Evolutionary conservation across 2,113 vertebrate genomes (phyloP).

Genomic region (Nannobrachium achirus): DNA sequence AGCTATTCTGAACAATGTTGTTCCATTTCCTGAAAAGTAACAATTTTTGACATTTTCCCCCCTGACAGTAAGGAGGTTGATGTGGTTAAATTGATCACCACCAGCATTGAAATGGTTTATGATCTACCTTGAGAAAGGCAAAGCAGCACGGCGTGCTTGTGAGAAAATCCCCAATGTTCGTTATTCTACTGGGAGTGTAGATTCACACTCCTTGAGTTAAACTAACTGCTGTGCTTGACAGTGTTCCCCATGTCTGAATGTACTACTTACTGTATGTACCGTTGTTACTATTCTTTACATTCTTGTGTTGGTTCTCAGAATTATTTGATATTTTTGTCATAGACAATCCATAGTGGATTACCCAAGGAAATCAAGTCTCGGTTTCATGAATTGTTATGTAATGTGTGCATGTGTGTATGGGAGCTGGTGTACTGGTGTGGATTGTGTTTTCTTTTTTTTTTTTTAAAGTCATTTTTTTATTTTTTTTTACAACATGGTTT

Average conservation of each 20-base stretch:
- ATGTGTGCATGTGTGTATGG: constrained; percentile 48
- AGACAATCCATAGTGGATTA: constrained; percentile 68
- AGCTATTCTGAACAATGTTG: too few relatives aligned
- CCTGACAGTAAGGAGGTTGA: too few relatives aligned
- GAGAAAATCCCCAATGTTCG: too few relatives aligned
- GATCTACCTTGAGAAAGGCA: constrained; percentile 16
- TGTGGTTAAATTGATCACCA: constrained; percentile 23
- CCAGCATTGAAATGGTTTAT: constrained; percentile 51
- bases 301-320: constrained; percentile 7
- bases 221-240: too few relatives aligned
- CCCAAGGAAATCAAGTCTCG: constrained; percentile 10
- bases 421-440: constrained; percentile 26
- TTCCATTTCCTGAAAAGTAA: too few relatives aligned
- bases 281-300: neutral
- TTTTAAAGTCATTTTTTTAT: constrained; percentile 5
- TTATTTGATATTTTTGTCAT: constrained; percentile 20
- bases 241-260: too few relatives aligned
- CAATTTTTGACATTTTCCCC: too few relatives aligned
- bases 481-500: constrained; percentile 28
- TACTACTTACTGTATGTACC: neutral
- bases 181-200: too few relatives aligned
- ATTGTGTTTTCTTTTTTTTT: constrained; percentile 5
- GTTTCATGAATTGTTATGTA: constrained; percentile 30
- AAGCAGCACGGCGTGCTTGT: neutral
- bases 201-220: too few relatives aligned